These are phyloP conservation scores for Lipophrys pholis DNA, from an alignment of 2,113 vertebrate genomes.

Conservation along the genomic window DNA sequence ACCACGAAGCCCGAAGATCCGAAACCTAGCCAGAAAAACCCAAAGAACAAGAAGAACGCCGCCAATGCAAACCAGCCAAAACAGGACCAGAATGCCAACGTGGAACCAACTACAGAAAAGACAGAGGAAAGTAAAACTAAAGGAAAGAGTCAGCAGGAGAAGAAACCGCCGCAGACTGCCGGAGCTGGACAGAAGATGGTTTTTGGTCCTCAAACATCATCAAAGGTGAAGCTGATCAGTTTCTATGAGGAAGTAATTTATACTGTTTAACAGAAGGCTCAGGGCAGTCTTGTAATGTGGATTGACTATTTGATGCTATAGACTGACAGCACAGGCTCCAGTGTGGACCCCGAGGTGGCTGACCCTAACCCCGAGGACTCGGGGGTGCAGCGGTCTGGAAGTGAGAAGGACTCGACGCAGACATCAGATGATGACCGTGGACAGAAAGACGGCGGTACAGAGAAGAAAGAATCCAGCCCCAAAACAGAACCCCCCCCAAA, in stretches of 20 bases:
- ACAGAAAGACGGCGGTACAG: not conserved
- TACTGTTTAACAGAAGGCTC: not conserved
- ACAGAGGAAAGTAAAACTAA: constrained; percentile 23
- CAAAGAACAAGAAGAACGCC: constrained; percentile 3
- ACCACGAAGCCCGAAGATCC: not conserved
- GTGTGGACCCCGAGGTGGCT: constrained; percentile 47
- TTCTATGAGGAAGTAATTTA: not conserved
- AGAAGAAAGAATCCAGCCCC: not conserved
- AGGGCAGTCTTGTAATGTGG: too few relatives aligned
- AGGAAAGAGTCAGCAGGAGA: constrained; percentile 20
- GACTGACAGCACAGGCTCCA: constrained; percentile 43
- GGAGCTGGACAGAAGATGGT: constrained; percentile 16
- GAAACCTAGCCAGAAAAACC: constrained; percentile 23
- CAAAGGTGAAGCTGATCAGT: constrained; percentile 48
- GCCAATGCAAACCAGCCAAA: constrained; percentile 18
- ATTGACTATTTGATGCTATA: constrained; percentile 19
- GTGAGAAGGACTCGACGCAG: not conserved
- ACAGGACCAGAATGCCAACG: constrained; percentile 61
- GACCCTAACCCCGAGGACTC: not conserved
- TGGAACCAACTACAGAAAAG: constrained; percentile 30
- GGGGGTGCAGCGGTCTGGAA: constrained; percentile 39
- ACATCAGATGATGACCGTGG: not conserved
- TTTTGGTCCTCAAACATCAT: constrained; percentile 23
- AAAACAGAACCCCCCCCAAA: not conserved
- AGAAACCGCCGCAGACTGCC: not conserved